Conservation (phyloP, 2,113 vertebrate species). For the Gnathonemus longibarbis region DNA sequence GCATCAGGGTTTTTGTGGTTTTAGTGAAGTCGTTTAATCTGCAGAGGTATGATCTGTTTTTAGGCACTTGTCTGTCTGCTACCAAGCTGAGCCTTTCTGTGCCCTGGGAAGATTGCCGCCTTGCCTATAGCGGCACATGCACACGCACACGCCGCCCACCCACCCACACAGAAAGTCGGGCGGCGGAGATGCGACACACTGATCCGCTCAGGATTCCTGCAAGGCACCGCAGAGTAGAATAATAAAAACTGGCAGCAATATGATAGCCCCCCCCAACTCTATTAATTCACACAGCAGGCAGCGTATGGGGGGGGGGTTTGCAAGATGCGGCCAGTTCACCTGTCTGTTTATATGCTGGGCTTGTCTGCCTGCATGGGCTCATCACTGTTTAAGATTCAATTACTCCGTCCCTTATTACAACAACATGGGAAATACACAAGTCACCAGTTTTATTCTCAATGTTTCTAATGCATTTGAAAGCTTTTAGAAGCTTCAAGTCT, state of each 20-base stretch:
- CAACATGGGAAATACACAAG: neutral
- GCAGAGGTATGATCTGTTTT: neutral
- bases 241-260: neutral
- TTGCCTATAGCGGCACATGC: neutral
- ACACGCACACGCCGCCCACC: neutral
- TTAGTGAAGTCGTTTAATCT: neutral
- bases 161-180: neutral
- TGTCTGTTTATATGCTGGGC: neutral
- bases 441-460: neutral
- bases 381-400: neutral
- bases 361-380: neutral
- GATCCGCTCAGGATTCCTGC: neutral
- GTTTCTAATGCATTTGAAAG: neutral
- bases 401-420: neutral
- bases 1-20: neutral
- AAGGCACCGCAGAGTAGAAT: neutral
- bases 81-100: neutral
- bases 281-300: neutral
- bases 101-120: neutral
- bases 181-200: neutral
- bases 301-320: neutral
- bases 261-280: neutral
- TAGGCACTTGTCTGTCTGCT: neutral
- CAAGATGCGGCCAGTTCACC: neutral
- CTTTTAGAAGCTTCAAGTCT: neutral